These are phyloP conservation scores for Napeogenes sylphis DNA, from an alignment of 2,888 invertebrate species.

Conservation along the genomic window DNA sequence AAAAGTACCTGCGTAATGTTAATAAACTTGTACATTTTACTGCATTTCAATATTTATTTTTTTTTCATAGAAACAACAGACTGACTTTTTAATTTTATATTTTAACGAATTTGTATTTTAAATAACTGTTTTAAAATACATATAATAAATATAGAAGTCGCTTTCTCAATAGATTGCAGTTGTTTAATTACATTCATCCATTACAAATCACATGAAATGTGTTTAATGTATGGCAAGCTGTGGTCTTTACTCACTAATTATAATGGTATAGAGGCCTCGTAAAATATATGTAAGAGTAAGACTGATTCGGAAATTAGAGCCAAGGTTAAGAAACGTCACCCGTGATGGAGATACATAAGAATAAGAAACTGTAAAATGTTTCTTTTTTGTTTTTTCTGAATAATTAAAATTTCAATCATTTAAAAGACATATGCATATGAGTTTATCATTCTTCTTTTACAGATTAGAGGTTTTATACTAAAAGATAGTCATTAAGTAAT, in stretches of 20 bases:
- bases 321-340: background rate
- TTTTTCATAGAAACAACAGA: too few relatives aligned
- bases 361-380: background rate
- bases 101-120: too few relatives aligned
- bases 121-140: background rate
- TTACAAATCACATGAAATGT: background rate
- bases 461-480: background rate
- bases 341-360: background rate
- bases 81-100: too few relatives aligned
- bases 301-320: conserved; percentile 20
- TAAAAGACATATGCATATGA: background rate
- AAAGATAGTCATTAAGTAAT: conserved; percentile 1
- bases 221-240: background rate
- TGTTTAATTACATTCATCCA: too few relatives aligned
- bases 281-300: conserved; percentile 16
- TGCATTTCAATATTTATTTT: too few relatives aligned
- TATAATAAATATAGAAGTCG: too few relatives aligned
- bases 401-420: background rate
- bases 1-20: too few relatives aligned
- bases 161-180: too few relatives aligned
- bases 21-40: too few relatives aligned
- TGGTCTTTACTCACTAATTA: background rate
- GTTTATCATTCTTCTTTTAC: background rate
- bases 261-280: conserved; percentile 15
- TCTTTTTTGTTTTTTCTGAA: background rate